Base-by-base conservation (phyloP, 2,113 vertebrate species). In the Cyprichromis sp. region DNA sequence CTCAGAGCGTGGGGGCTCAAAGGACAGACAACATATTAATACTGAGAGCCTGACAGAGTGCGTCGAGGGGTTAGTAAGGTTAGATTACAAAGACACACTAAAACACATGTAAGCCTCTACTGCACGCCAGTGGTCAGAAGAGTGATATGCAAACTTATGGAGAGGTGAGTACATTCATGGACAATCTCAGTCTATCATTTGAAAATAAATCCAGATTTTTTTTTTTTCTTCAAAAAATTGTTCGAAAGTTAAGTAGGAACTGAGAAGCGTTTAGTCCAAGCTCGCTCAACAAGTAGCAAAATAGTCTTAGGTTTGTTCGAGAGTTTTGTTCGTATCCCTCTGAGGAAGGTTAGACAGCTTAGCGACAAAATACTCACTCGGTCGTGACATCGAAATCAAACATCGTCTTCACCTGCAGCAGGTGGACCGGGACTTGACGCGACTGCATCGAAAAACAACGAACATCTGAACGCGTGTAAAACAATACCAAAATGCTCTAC, bases 131-230 rank as follows among this genome's bases (percentile, higher is more conserved):
- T 92, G 93, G 92, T 93, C 85, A 90, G 93, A 93, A 94, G 93
- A 94, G 94, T 95, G 94, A 96, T 94, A 96, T 95, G 93, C 95
- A 96, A 95, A 95, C 94, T 85, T 91, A 94, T 95, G 95, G 89
- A 91, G 91, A 92, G 91, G 92, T 95, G 94, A 95, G 90, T 95
- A 96, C 96, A 96, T 96, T 96, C 94, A 93, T 91, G 90, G 91
- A 94, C 94, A 93, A 94, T 90, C 93, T 94, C 89, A 79, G 89
- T 91, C 90, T 92, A 78, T 50, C 47, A 87, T 84, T 86, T 85
- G 47, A 87, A 94, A 90, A 82, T 24, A 88, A 79, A 86, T 88
- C 38, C 63, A 79, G 40, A 83, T 40, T 29, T 17, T 55, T 81
- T 24, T 84, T 84, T 34, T 84, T 59, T 83, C 82, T 88, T 81